phyloP scores from a whole-genome alignment of 2,888 invertebrate genomes.

The Machimus atricapillus region DNA sequence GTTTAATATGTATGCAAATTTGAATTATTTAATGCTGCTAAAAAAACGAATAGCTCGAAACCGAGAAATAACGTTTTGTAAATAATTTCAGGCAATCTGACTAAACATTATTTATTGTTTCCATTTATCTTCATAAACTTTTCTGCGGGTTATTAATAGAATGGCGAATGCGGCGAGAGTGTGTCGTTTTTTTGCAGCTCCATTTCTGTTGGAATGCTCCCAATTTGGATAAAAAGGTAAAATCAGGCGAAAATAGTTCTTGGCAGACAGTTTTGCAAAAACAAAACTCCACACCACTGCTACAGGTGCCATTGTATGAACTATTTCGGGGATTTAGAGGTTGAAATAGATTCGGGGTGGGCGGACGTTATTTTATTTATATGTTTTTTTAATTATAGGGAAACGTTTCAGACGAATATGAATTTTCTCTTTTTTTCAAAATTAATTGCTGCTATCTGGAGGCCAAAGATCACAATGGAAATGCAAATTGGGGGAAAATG shows the following conservation, averaged over 20 bases:
- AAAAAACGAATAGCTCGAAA: not conserved
- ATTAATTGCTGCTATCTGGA: not conserved
- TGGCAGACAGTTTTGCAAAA: not conserved
- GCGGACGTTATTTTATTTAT: not conserved
- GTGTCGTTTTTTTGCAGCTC: not conserved
- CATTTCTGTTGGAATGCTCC: not conserved
- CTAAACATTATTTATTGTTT: not conserved
- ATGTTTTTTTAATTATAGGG: not conserved
- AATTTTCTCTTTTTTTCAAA: not conserved
- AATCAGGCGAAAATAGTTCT: not conserved
- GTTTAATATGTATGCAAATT: not conserved
- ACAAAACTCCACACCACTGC: not conserved
- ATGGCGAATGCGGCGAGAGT: not conserved
- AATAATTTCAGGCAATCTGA: not conserved
- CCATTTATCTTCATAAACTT: not conserved
- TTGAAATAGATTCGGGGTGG: not conserved
- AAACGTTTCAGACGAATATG: not conserved
- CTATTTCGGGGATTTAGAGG: not conserved
- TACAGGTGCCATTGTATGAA: not conserved
- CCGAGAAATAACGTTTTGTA: not conserved
- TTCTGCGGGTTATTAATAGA: not conserved
- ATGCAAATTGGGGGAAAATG: not conserved
- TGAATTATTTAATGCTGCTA: not conserved
- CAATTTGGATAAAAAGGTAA: not conserved
- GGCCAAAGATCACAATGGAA: not conserved